Percentiles rank a stretch among this genome's conserved stretches.
phyloP scores from a whole-genome alignment of 2,797 vertebrate genomes.

The Orestias chungarensis region DNA sequence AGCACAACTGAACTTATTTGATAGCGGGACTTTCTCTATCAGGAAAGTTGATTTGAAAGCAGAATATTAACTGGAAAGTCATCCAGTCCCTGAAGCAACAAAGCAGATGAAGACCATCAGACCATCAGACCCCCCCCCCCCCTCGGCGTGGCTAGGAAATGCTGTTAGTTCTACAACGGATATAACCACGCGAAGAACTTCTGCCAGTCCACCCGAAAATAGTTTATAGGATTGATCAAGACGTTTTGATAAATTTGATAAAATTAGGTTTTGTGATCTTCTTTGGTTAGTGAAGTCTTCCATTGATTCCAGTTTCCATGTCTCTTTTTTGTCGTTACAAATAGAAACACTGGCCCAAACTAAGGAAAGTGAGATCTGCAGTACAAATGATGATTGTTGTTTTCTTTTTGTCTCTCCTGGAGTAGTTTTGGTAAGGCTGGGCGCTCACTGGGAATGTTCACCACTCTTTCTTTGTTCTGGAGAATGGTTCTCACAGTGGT shows the following conservation, averaged over 20 bases:
- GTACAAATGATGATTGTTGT: not conserved
- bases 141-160: too few species aligned
- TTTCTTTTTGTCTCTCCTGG: not conserved
- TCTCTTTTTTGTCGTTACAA: not conserved
- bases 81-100: not conserved
- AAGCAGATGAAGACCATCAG: not conserved
- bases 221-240: not conserved
- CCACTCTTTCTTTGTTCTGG: not conserved
- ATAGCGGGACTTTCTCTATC: not conserved
- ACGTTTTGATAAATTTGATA: not conserved
- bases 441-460: not conserved
- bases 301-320: not conserved
- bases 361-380: not conserved
- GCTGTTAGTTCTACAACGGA: not conserved
- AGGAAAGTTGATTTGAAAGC: not conserved
- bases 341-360: not conserved
- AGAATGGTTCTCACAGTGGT: not conserved
- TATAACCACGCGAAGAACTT: not conserved
- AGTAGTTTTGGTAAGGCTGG: not conserved
- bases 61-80: not conserved
- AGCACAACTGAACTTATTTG: not conserved
- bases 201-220: not conserved
- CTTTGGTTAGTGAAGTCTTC: not conserved
- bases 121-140: not conserved
- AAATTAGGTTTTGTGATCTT: not conserved